Conservation (phyloP, 2,797 vertebrate species). For the Vespertilio murinus region DNA sequence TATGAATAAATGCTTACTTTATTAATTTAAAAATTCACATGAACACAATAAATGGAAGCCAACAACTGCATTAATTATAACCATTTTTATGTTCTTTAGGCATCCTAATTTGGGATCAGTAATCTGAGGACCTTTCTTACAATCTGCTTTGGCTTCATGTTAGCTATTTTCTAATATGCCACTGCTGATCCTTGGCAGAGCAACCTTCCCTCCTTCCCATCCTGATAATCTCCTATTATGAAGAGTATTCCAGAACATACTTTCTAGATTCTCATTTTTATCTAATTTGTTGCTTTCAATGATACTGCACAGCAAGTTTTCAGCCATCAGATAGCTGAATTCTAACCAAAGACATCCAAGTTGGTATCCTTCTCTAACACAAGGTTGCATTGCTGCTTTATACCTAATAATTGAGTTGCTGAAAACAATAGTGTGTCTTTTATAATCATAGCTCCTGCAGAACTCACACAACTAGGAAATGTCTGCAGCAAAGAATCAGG, state of each 20-base stretch:
- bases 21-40: constrained; percentile 4
- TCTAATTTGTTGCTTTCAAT: background rate
- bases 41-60: background rate
- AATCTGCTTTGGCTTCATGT: background rate
- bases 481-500: background rate
- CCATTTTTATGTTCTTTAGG: background rate
- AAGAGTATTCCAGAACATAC: background rate
- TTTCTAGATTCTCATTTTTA: background rate
- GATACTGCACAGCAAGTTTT: background rate
- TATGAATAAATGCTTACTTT: constrained; percentile 26
- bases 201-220: background rate
- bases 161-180: background rate
- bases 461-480: background rate
- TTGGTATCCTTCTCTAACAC: background rate
- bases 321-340: background rate
- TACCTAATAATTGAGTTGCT: background rate
- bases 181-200: background rate
- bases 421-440: background rate
- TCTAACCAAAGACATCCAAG: background rate
- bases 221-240: background rate
- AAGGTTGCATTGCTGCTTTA: background rate
- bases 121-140: background rate
- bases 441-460: background rate
- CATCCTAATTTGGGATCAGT: background rate
- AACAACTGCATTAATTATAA: background rate